Evolutionary conservation across 2,888 invertebrate genomes (phyloP), one percentile per base, ranked within the genome.

Genomic region (Cancer borealis): DNA sequence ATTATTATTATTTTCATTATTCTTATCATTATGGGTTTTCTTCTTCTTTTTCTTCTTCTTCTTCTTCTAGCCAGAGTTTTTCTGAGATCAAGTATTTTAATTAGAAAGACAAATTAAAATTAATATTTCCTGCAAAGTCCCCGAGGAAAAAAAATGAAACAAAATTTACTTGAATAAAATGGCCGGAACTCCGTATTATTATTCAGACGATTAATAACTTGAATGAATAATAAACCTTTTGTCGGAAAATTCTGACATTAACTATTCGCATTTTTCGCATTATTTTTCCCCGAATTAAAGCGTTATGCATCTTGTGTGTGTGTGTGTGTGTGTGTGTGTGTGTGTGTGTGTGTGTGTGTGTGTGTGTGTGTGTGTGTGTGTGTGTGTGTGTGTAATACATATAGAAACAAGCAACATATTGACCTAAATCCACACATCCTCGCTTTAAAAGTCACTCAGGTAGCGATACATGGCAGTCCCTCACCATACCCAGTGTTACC

Each of bases 321-420:
- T 49, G 49, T 49, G 49, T 12, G 49, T 49, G 49, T 49, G 49
- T 66, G 66, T 21, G 21, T 66, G 21, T 66, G 66, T 66, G 66
- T 21, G 66, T 66, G 66, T 66, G 17, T 66, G 21, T 21, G 66
- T 66, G 66, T n/a, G 73, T 73, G n/a, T 73, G 73, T 73, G 73
- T 73, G 73, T 73, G 73, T 73, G 73, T 73, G 73, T 73, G 73
- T 73, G 73, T 73, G 73, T 73, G n/a, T 73, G 73, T 73, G 73
- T n/a, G 73, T 73, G 73, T 73, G 79, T 30, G 79, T 79, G 79
- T 14, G 84, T 39, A 84, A 84, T 14, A 10, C 39, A 14, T 10
- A 84, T 5, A 30, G 73, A 26, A 79, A 79, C 5, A 30, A 84
- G 10, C 14, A 84, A 84, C n/a, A 84, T 84, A 30, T 84, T 14